A percentile compares a stretch with the other conserved stretches of the same genome.
These are phyloP conservation scores for Triops longicaudatus DNA, from an alignment of 1,140 invertebrate genomes.

Conservation along the genomic window DNA sequence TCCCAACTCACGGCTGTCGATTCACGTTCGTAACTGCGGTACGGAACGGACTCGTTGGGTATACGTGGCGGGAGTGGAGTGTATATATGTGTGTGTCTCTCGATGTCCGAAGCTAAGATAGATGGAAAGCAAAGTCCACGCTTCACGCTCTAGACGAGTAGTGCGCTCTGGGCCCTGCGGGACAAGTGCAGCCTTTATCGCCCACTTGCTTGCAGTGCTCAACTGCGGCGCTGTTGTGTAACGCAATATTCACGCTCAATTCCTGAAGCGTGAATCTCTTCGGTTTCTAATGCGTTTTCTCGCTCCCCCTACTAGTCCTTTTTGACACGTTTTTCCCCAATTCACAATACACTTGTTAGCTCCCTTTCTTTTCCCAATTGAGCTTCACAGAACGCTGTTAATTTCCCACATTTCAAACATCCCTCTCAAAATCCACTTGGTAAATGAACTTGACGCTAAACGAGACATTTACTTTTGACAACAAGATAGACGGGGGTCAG, in stretches of 20 bases:
- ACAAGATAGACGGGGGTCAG: neutral
- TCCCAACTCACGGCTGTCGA: constrained; percentile 5
- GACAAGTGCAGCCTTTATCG: constrained; percentile 14
- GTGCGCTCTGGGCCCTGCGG: neutral
- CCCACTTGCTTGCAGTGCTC: constrained; percentile 10
- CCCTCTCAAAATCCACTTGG: neutral
- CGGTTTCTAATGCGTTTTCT: neutral
- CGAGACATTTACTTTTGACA: neutral
- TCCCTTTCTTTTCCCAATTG: too few species aligned
- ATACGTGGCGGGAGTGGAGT: neutral
- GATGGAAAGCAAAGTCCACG: constrained; percentile 14
- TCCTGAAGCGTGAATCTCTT: neutral
- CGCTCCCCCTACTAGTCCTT: neutral
- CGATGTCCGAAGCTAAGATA: neutral
- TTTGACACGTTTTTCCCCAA: neutral
- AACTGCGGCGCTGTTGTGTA: constrained; percentile 9
- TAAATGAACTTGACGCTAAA: neutral
- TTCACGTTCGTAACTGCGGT: constrained; percentile 11
- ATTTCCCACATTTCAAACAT: too few species aligned
- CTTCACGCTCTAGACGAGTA: neutral
- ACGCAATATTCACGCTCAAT: neutral
- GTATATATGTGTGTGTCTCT: neutral
- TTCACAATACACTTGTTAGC: neutral
- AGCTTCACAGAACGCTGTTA: too few species aligned
- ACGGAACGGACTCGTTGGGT: neutral